Conservation (phyloP, 1,140 invertebrate genomes). For the Zaprionus capensis region DNA sequence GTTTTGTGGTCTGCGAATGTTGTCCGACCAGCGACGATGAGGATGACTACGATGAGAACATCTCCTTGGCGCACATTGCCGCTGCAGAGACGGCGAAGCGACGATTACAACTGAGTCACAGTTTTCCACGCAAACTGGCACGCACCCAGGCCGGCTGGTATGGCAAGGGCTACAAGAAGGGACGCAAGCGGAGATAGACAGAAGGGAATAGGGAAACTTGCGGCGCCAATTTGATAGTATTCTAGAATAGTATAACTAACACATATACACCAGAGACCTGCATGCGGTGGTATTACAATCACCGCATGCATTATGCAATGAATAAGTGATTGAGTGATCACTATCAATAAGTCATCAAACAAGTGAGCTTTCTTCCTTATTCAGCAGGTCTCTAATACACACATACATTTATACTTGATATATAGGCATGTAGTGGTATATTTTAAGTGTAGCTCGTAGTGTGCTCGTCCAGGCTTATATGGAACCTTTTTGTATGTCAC, state of each 20-base stretch:
- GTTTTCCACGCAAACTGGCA: slow-evolving; percentile 72
- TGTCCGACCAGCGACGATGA: slow-evolving; percentile 85
- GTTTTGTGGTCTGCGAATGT: slow-evolving; percentile 86
- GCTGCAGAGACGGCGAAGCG: slow-evolving; percentile 77
- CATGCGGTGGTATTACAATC: too few relatives aligned
- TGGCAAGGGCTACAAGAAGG: slow-evolving; percentile 86
- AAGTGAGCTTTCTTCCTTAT: too few relatives aligned
- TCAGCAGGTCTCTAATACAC: too few relatives aligned
- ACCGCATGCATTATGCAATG: too few relatives aligned
- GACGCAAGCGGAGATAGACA: slow-evolving; percentile 75
- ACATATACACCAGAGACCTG: neutral
- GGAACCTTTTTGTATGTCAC: neutral
- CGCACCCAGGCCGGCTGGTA: slow-evolving; percentile 87
- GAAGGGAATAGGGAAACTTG: slow-evolving; percentile 7
- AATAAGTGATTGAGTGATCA: too few relatives aligned
- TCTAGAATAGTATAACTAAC: slow-evolving; percentile 9
- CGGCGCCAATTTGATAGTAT: slow-evolving; percentile 47
- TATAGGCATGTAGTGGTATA: too few relatives aligned
- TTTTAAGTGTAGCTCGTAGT: slow-evolving; percentile 1
- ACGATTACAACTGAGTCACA: slow-evolving; percentile 80
- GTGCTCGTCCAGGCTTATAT: slow-evolving; percentile 1
- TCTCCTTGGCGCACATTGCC: slow-evolving; percentile 78
- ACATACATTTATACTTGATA: too few relatives aligned
- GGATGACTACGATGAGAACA: slow-evolving; percentile 84
- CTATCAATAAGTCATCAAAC: too few relatives aligned